A percentile compares a stretch with the other conserved stretches of the same genome.
Conservation (phyloP, 2,113 vertebrate species). For the Pangasianodon gigas region DNA sequence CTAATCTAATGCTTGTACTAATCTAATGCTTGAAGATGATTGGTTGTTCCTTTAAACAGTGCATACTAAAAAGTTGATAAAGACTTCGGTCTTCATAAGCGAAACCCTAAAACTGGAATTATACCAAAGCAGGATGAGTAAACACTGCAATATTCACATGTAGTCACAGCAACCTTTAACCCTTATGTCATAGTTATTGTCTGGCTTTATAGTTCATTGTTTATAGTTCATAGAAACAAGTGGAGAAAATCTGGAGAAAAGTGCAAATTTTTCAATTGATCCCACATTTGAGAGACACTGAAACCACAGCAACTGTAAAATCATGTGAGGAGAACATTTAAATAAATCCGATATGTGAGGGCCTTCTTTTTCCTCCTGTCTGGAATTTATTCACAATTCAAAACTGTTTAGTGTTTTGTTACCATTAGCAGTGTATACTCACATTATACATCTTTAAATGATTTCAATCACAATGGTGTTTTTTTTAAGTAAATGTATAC, state of each 20-base stretch:
- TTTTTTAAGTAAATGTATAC: background rate
- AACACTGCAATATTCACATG: background rate
- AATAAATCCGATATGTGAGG: background rate
- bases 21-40: background rate
- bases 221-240: constrained; percentile 4
- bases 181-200: background rate
- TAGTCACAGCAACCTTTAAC: background rate
- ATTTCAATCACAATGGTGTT: background rate
- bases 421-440: background rate
- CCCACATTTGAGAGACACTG: background rate
- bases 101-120: background rate
- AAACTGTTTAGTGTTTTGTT: background rate
- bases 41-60: background rate
- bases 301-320: background rate
- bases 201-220: background rate
- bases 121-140: background rate
- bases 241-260: background rate
- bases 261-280: background rate
- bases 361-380: background rate
- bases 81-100: background rate
- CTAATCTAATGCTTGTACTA: no score
- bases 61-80: background rate
- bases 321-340: background rate
- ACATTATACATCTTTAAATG: background rate
- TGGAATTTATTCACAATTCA: background rate